Percentiles rank a stretch among this genome's conserved stretches.
Evolutionary conservation across 2,113 vertebrate species (phyloP).

Genomic region (Thalassoma bifasciatum): DNA sequence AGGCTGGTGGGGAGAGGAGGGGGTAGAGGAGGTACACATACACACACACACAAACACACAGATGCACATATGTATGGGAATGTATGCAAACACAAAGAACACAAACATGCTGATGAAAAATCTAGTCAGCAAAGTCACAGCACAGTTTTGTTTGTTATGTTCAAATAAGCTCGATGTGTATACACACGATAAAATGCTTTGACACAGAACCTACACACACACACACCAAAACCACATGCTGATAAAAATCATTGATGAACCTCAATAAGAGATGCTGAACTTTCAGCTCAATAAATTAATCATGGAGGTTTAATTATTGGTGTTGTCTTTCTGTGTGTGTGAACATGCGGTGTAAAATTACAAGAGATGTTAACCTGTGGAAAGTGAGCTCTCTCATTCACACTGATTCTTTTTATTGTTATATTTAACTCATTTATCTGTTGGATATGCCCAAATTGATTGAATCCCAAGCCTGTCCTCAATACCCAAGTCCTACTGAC

Average conservation of each 20-base stretch:
- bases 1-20: slow-evolving; percentile 81
- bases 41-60: slow-evolving; percentile 71
- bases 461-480: slow-evolving; percentile 33
- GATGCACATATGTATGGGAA: slow-evolving; percentile 67
- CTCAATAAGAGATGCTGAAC: slow-evolving; percentile 95
- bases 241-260: slow-evolving; percentile 98
- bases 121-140: background rate
- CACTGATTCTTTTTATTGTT: background rate
- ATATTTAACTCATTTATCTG: background rate
- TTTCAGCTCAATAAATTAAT: slow-evolving; percentile 99
- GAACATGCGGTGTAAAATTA: slow-evolving; percentile 37
- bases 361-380: slow-evolving; percentile 26
- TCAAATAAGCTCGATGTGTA: slow-evolving; percentile 62
- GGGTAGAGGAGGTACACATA: slow-evolving; percentile 10
- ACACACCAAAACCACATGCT: slow-evolving; percentile 84
- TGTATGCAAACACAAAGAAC: slow-evolving; percentile 18
- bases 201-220: slow-evolving; percentile 49
- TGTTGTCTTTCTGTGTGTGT: slow-evolving; percentile 69
- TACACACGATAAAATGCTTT: slow-evolving; percentile 67
- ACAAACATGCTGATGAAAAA: slow-evolving; percentile 37
- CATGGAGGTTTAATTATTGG: slow-evolving; percentile 99
- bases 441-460: slow-evolving; percentile 32
- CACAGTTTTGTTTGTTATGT: background rate
- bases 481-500: slow-evolving; percentile 16
- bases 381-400: background rate